Evolutionary conservation across 2,797 vertebrate species (phyloP), one percentile per base, ranked within the genome.

Genomic region (Phalanger gymnotis): DNA sequence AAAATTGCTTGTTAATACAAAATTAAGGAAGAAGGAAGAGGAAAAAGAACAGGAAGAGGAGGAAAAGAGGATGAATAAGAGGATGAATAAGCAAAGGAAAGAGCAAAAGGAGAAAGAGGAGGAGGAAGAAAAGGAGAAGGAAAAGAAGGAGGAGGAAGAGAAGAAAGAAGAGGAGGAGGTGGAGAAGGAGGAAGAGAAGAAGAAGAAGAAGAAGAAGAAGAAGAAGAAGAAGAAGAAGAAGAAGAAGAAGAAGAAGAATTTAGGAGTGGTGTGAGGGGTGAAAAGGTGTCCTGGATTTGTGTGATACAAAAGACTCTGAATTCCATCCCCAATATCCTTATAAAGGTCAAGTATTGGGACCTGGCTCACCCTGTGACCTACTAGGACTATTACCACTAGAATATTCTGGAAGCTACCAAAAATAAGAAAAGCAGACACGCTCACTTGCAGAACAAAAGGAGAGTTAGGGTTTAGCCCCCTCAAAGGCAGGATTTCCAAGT

Each of bases 141-240:
- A n/a, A n/a, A 56, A 6, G 25, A 56, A 56, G 55, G n/a, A n/a
- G n/a, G n/a, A n/a, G n/a, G n/a, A n/a, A 9, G 11, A 27, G 25
- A 2, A 57, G 5, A 1, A 28, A 6, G 25, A 10, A 9, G 27
- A 28, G 2, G 5, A 28, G 27, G 27, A 57, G 2, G 56, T 9
- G 6, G 9, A 28, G 2, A 2, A 31, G 0, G 27, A 58, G 2
- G 7, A 12, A 1, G 2, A 30, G 1, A 9, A 61, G 13, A 5
- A 34, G 5, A 14, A 34, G 31, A 14, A 61, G 31, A 34, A 34
- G 22, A 14, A 34, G 12, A 61, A 13, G 30, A 61, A 61, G 30
- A 31, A 13, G 16, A 34, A 61, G 31, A 34, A 5, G 12, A 61
- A 34, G 12, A 34, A 6, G 22, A 61, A 61, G 30, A 61, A 66